Percentiles rank a stretch among this genome's conserved stretches.
Conservation (phyloP, 2,797 vertebrate genomes). For the Poecilia wingei region DNA sequence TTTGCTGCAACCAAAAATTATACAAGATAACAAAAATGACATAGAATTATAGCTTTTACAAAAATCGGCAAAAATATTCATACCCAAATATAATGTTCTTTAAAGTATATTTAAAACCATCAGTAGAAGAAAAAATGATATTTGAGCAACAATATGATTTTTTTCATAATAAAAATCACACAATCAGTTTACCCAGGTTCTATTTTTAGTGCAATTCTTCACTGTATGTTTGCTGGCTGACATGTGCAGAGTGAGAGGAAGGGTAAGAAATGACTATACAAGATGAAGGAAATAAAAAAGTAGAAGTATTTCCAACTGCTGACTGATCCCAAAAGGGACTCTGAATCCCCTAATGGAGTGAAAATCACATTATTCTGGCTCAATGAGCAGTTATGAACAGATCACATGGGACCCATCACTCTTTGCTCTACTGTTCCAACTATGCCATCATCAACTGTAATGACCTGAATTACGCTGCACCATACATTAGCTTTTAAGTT, state of each 20-base stretch:
- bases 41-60: not conserved
- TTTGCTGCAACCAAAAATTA: not conserved
- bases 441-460: slow-evolving; percentile 15
- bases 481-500: slow-evolving; percentile 17
- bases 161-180: slow-evolving; percentile 5
- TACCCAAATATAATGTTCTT: not conserved
- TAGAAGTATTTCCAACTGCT: slow-evolving; percentile 31
- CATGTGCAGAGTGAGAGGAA: not conserved
- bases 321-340: slow-evolving; percentile 56
- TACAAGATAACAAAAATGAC: not conserved
- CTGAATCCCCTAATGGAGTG: slow-evolving; percentile 62
- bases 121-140: not conserved
- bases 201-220: slow-evolving; percentile 5
- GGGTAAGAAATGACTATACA: not conserved
- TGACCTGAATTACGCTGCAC: slow-evolving; percentile 14
- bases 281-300: slow-evolving; percentile 11
- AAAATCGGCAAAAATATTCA: not conserved
- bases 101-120: not conserved
- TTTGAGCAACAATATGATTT: not conserved
- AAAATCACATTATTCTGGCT: slow-evolving; percentile 54
- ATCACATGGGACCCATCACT: slow-evolving; percentile 50
- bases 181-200: slow-evolving; percentile 15
- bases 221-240: not conserved
- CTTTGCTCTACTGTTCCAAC: slow-evolving; percentile 42
- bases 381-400: slow-evolving; percentile 58